A percentile compares a stretch with the other conserved stretches of the same genome.
phyloP scores from a whole-genome alignment of 1,140 invertebrate species.

The Papilio polyxenes region DNA sequence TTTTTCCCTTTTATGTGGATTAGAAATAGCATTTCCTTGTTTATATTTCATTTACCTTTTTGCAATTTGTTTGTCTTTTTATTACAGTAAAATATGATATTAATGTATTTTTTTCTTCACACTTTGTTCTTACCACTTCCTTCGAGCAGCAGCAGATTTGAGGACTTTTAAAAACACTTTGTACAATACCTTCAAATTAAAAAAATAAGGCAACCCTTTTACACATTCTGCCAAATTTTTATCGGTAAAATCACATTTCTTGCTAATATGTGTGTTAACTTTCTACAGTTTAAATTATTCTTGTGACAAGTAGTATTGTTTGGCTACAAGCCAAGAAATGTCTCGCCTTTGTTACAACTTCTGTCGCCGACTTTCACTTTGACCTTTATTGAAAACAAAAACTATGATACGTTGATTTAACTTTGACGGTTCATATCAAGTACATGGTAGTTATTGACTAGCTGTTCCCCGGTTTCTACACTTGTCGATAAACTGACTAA shows the following conservation, averaged over 20 bases:
- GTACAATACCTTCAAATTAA: too few species aligned
- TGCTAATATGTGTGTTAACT: neutral
- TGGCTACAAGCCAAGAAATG: constrained; percentile 14
- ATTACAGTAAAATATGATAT: neutral
- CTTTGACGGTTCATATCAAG: neutral
- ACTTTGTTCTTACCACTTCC: too few species aligned
- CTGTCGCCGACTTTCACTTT: neutral
- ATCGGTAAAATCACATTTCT: neutral
- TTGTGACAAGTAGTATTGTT: neutral
- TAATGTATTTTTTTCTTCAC: too few species aligned
- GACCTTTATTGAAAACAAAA: neutral
- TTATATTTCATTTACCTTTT: neutral
- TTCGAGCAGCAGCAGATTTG: too few species aligned
- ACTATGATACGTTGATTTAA: neutral
- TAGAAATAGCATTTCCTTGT: neutral
- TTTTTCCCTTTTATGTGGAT: constrained; percentile 2
- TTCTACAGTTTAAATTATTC: neutral
- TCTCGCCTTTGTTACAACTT: constrained; percentile 14
- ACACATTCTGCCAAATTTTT: neutral
- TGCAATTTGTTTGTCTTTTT: too few species aligned
- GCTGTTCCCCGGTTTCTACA: too few species aligned
- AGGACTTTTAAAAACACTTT: too few species aligned
- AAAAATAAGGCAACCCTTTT: too few species aligned
- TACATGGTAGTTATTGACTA: neutral
- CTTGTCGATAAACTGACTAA: too few species aligned